Base-by-base conservation (phyloP, 2,888 invertebrate genomes). In the Sympetrum striolatum region DNA sequence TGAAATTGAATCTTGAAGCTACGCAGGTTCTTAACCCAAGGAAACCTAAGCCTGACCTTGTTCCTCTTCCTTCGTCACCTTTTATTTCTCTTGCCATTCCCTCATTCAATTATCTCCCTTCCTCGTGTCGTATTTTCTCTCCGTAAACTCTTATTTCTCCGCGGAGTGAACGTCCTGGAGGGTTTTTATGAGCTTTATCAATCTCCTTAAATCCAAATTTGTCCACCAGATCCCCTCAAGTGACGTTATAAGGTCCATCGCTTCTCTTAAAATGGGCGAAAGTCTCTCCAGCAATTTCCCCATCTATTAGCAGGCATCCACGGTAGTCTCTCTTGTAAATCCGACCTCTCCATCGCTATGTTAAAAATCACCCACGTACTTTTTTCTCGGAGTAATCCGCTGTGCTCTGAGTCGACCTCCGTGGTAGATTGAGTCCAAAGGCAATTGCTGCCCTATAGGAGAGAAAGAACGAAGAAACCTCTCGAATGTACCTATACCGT, bases 161-260 rank as follows among this genome's bases (percentile, higher is more conserved):
- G 82, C 53, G 25, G 5, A 14, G 58, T 18, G 53, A 25, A 58
- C 25, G 44, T 35, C 35, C 53, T 1, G 35, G 35, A 10, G 58
- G 15, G 58, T 64, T 37, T 64, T 86, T 64, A 58, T 25, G 86
- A 86, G 86, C 64, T 64, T 86, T 64, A 64, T 86, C 37, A 86
- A 86, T 64, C 86, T 64, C 60, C 86, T 60, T 86, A 86, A 86
- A 86, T 86, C 60, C 86, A 37, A 86, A 86, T 64, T 86, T 86
- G 86, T 64, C 86, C 86, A 60, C 60, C 35, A 35, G 60, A 86
- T 58, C 58, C 60, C 22, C 60, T 60, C 86, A 64, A 86, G 86
- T 86, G 86, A 35, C 58, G 22, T 82, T 58, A 31, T 37, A 53
- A 82, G 82, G 60, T 58, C 86, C 39, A 37, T 86, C 35, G 60